phyloP scores from a whole-genome alignment of 2,888 invertebrate species.

The Pristionchus mayeri region DNA sequence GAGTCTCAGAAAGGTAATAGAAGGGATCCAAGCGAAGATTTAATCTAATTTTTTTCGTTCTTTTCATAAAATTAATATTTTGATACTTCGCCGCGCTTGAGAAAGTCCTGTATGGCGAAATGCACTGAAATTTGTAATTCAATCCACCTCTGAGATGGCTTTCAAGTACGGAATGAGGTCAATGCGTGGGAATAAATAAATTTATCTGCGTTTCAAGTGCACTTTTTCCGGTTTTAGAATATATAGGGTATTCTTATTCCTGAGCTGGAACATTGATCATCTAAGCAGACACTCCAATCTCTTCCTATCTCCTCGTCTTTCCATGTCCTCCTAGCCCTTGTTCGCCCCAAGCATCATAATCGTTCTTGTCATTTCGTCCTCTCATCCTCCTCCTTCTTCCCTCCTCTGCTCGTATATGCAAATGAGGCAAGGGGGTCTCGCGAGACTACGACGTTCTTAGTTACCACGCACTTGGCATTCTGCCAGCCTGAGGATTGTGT shows the following conservation, averaged over 20 bases:
- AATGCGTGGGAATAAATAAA: too few species aligned
- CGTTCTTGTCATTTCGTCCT: slow-evolving; percentile 31
- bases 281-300: neutral
- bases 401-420: neutral
- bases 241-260: too few species aligned
- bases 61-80: too few species aligned
- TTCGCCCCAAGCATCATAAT: slow-evolving; percentile 16
- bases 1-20: slow-evolving; percentile 22
- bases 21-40: neutral
- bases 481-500: too few species aligned
- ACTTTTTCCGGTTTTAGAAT: too few species aligned
- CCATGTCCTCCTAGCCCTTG: neutral
- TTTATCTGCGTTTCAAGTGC: too few species aligned
- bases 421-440: neutral
- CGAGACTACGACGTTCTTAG: neutral
- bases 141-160: too few species aligned
- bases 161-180: too few species aligned
- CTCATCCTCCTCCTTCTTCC: neutral
- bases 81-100: too few species aligned
- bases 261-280: too few species aligned
- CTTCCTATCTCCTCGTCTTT: neutral
- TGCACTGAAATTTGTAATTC: too few species aligned
- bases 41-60: neutral
- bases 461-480: slow-evolving; percentile 21
- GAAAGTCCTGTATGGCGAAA: too few species aligned